A percentile compares a stretch with the other conserved stretches of the same genome.
phyloP scores from a whole-genome alignment of 1,140 invertebrate genomes.

The Hyles euphorbiae region DNA sequence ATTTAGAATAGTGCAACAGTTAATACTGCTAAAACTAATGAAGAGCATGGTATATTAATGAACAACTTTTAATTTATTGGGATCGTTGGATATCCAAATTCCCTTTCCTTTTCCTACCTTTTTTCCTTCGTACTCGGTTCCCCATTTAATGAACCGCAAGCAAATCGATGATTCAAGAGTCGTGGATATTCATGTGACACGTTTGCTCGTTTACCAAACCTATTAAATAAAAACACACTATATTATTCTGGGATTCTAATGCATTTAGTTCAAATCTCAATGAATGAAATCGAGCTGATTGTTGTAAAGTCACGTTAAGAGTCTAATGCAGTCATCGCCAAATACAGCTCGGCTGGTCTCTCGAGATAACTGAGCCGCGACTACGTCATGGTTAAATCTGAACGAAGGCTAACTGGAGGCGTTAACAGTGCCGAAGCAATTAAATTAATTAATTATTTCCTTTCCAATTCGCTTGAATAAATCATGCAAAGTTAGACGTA shows the following conservation, averaged over 20 bases:
- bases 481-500: conserved; percentile 16
- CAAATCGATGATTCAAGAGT: too few species aligned
- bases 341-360: conserved; percentile 48
- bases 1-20: too few species aligned
- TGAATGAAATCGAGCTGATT: too few species aligned
- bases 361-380: conserved; percentile 30
- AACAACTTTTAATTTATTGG: too few species aligned
- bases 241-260: not conserved
- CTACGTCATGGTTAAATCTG: conserved; percentile 64
- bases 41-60: too few species aligned
- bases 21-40: too few species aligned
- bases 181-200: too few species aligned
- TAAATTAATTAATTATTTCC: conserved; percentile 68
- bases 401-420: conserved; percentile 65
- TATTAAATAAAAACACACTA: not conserved
- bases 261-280: not conserved
- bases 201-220: too few species aligned
- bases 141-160: too few species aligned
- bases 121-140: too few species aligned
- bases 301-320: conserved; percentile 16
- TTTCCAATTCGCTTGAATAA: conserved; percentile 46
- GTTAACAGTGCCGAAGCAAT: conserved; percentile 55
- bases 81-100: too few species aligned
- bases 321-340: conserved; percentile 52
- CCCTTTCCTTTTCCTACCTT: too few species aligned